Evolutionary conservation across 2,113 vertebrate genomes (phyloP).

Genomic region (Hyaena hyaena): DNA sequence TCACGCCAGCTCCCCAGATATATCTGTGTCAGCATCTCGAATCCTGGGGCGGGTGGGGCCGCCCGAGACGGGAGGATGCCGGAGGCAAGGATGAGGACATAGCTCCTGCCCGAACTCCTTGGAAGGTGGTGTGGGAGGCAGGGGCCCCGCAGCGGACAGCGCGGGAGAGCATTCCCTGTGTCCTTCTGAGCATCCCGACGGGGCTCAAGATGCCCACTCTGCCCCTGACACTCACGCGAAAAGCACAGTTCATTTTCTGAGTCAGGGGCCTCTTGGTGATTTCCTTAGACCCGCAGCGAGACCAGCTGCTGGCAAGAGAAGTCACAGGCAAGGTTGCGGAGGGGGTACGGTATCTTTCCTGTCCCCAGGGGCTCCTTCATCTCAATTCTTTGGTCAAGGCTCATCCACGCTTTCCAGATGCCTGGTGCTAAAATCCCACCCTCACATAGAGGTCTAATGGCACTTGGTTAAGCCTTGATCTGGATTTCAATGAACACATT

Average conservation of each 20-base stretch:
- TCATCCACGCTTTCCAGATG: not conserved
- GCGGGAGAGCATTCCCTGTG: accelerated
- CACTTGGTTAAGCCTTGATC: not conserved
- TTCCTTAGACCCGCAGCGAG: not conserved
- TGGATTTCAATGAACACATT: not conserved
- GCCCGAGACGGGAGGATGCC: not conserved
- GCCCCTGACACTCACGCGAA: not conserved
- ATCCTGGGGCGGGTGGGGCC: not conserved
- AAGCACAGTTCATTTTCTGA: not conserved
- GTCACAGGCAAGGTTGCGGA: not conserved
- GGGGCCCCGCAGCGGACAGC: not conserved
- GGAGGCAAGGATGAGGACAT: not conserved
- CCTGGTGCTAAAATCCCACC: not conserved
- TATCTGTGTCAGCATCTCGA: not conserved
- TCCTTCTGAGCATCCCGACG: not conserved
- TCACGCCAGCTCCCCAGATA: not conserved
- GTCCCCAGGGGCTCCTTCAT: not conserved
- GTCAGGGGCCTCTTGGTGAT: not conserved
- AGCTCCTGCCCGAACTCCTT: not conserved
- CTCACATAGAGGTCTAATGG: not conserved
- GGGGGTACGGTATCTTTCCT: not conserved
- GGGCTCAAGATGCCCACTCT: not conserved
- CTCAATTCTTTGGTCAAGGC: not conserved
- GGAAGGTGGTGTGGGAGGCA: not conserved
- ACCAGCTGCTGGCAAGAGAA: not conserved